Conservation (phyloP, 2,888 invertebrate genomes). For the Pilophorus perplexus region DNA sequence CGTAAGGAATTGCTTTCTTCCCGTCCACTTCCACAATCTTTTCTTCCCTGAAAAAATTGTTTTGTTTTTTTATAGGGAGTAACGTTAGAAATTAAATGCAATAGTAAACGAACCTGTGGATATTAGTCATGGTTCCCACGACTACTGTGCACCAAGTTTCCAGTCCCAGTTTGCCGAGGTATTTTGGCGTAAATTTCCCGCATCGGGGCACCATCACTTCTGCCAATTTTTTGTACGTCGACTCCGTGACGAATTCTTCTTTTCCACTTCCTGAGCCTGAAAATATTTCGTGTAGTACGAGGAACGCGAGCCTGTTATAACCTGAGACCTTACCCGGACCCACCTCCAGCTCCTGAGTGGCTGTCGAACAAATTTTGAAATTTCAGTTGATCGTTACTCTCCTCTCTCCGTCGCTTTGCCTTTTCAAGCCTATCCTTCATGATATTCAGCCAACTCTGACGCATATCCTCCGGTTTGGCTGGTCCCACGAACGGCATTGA, state of each 20-base stretch:
- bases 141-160: slow-evolving; percentile 66
- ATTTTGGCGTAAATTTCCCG: slow-evolving; percentile 58
- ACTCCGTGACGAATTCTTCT: slow-evolving; percentile 49
- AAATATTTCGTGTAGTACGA: no score
- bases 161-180: slow-evolving; percentile 60
- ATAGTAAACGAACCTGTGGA: slow-evolving; percentile 56
- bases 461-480: slow-evolving; percentile 3
- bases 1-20: slow-evolving; percentile 50
- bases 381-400: no score
- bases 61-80: no score
- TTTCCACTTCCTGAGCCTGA: no score
- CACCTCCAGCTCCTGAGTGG: no score
- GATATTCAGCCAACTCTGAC: slow-evolving; percentile 3
- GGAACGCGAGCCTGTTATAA: no score
- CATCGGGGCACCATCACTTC: slow-evolving; percentile 56
- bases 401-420: no score
- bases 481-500: background rate
- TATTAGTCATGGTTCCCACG: slow-evolving; percentile 58
- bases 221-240: slow-evolving; percentile 49
- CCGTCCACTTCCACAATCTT: slow-evolving; percentile 56
- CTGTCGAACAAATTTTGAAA: no score
- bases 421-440: slow-evolving; percentile 22
- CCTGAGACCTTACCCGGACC: no score
- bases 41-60: slow-evolving; percentile 57
- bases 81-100: slow-evolving; percentile 47